A percentile compares a stretch with the other conserved stretches of the same genome.
These are phyloP conservation scores for Periophthalmodon schlosseri DNA, from an alignment of 2,113 vertebrate species.

Conservation along the genomic window DNA sequence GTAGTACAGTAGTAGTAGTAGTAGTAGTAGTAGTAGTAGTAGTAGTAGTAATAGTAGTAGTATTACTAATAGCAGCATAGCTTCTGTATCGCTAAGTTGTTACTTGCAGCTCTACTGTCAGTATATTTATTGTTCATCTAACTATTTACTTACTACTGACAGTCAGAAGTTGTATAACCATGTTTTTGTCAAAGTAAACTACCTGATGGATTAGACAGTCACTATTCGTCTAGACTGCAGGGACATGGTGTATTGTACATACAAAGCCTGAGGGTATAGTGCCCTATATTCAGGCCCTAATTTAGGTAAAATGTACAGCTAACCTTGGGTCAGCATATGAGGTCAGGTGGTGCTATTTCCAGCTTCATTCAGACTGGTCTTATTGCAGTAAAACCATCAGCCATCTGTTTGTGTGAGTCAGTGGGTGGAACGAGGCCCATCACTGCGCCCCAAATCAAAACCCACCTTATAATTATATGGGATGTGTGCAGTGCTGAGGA, in stretches of 20 bases:
- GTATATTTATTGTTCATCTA: background rate
- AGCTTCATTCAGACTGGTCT: conserved; percentile 36
- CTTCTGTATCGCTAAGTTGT: background rate
- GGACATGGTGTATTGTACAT: conserved; percentile 5
- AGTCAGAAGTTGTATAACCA: background rate
- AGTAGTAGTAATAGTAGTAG: too few species aligned
- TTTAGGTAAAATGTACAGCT: conserved; percentile 19
- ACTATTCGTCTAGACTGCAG: background rate
- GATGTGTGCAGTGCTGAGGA: conserved; percentile 50
- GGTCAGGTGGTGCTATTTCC: conserved; percentile 24
- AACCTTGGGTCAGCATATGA: conserved; percentile 14
- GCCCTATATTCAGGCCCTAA: conserved; percentile 14
- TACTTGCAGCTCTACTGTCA: background rate
- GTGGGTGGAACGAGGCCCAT: conserved; percentile 73
- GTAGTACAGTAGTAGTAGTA: too few species aligned
- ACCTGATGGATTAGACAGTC: background rate
- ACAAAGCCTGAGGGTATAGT: conserved; percentile 25
- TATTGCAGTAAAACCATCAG: conserved; percentile 49
- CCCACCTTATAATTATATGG: conserved; percentile 74
- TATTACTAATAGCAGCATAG: background rate
- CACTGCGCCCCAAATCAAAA: conserved; percentile 59
- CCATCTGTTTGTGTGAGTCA: conserved; percentile 58
- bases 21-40: too few species aligned
- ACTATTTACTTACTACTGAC: background rate
- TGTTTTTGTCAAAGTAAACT: background rate